A percentile compares a stretch with the other conserved stretches of the same genome.
Conservation (phyloP, 2,888 invertebrate genomes). For the Pseudococcus longispinus region DNA sequence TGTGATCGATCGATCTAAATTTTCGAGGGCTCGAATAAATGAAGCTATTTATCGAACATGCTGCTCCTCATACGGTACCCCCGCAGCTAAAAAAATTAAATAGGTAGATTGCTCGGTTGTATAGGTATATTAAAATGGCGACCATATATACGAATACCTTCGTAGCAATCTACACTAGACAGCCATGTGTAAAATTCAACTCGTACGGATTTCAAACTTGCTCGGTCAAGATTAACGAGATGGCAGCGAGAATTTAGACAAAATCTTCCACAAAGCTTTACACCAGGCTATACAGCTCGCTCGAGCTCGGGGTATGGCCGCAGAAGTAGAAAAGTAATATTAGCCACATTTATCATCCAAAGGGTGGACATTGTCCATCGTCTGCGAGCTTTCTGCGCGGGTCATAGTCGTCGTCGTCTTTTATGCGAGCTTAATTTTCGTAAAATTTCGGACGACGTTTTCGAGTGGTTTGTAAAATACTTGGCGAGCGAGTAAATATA, state of each 20-base stretch:
- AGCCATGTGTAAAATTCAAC: not conserved
- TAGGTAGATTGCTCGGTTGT: too few relatives aligned
- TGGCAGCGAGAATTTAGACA: not conserved
- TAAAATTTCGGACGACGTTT: not conserved
- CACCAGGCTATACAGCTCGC: not conserved
- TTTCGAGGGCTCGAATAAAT: not conserved
- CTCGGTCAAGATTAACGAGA: constrained; percentile 6
- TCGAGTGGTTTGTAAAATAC: constrained; percentile 30
- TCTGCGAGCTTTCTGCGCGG: not conserved
- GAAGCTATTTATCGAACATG: not conserved
- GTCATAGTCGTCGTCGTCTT: not conserved
- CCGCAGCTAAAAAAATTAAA: not conserved
- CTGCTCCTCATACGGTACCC: not conserved
- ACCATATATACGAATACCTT: not conserved
- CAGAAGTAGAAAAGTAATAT: constrained; percentile 45
- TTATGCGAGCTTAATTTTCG: constrained; percentile 21
- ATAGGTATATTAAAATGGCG: not conserved
- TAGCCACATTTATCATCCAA: constrained; percentile 52
- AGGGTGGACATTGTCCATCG: constrained; percentile 54
- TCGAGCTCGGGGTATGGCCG: not conserved
- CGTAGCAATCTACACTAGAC: not conserved
- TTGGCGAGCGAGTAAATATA: not conserved
- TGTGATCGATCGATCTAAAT: constrained; percentile 4
- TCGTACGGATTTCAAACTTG: not conserved
- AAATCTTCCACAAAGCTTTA: not conserved